Evolutionary conservation across 2,113 vertebrate species (phyloP), one percentile per base, ranked within the genome.

Genomic region (Corythoichthys intestinalis): DNA sequence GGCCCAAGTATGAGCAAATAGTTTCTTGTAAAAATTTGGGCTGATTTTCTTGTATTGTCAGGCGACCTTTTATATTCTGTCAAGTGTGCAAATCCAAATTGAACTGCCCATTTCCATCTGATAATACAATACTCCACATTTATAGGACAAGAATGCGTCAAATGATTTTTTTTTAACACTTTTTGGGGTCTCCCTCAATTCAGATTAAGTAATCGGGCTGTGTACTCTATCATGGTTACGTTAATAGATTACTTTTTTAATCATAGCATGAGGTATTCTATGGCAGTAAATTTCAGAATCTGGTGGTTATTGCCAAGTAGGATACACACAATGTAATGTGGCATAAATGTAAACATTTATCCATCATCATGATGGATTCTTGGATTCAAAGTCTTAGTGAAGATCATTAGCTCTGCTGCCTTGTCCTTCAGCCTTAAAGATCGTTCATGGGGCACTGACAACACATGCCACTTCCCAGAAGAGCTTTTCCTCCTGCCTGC

Each of bases 401-500:
- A 1, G 4, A 58, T 57, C 13, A 35, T 57, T 35, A 37, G 54
- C 4, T 10, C 20, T 57, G 28, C 28, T 35, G 28, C 20, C 20
- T 14, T 10, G 59, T 2, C 39, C 20, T 63, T 46, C 41, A 46
- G n/a, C 11, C 17, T 46, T n/a, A 37, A 15, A 14, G 35, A 39
- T 59, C 37, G 20, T 28, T 28, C 6, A 44, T 44, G 41, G 41
- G 41, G 41, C 41, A 44, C 41, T 8, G 6, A 44, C n/a, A 69
- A 76, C 71, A 60, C 66, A 72, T 74, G 75, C 72, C 77, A 69
- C 70, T 66, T 82, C 72, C 72, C 73, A 76, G 75, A 84, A 80
- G 76, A 77, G 78, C 71, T 66, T 77, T 71, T 74, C 66, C 72
- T 82, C 73, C 75, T 86, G 69, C 81, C 68, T 84, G 72, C 81